Evolutionary conservation across 2,797 vertebrate species (phyloP), one percentile per base, ranked within the genome.

Genomic region (Pygocentrus nattereri): DNA sequence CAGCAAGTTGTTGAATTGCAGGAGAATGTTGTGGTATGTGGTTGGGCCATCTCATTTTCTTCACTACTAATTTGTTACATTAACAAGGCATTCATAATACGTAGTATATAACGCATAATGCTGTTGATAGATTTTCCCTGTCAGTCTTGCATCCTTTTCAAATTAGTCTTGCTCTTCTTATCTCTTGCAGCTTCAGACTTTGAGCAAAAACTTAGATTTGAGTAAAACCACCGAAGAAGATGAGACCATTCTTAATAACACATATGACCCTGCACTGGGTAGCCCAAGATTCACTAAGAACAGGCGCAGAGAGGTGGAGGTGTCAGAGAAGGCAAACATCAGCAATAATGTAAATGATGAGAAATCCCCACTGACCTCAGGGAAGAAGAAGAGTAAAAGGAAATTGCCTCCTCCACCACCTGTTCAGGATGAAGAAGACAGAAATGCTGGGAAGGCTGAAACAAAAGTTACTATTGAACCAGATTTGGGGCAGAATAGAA

Each of bases 21-120:
- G 71, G 96, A 97, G 79, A 91, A 89, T 59, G 92, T 97, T 87
- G 93, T 93, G 92, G 97, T 98, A 90, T 88, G 95, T 94, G 89
- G 12, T 23, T 71, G 34, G 27, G 6, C 21, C 34, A 44, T 30
- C 23, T 64, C 15, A 13, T 13, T n/a, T n/a, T n/a, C n/a, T n/a
- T n/a, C n/a, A n/a, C n/a, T n/a, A n/a, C n/a, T 23, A 25, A 12
- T 1, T 27, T 5, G 19, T 27, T 15, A 12, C 13, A 56, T 21
- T 75, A 30, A 38, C 44, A 64, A 25, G 23, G 10, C 27, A n/a
- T 30, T 41, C 15, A 11, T 58, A 30, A 27, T 65, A 11, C 10
- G 23, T 19, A 23, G 23, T 27, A 30, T 15, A 50, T 2, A 16
- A 12, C 27, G 1, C 15, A 13, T 1, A 12, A 12, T 52, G 6